These are phyloP conservation scores for Ifrita kowaldi DNA, from an alignment of 2,113 vertebrate species.

Conservation along the genomic window DNA sequence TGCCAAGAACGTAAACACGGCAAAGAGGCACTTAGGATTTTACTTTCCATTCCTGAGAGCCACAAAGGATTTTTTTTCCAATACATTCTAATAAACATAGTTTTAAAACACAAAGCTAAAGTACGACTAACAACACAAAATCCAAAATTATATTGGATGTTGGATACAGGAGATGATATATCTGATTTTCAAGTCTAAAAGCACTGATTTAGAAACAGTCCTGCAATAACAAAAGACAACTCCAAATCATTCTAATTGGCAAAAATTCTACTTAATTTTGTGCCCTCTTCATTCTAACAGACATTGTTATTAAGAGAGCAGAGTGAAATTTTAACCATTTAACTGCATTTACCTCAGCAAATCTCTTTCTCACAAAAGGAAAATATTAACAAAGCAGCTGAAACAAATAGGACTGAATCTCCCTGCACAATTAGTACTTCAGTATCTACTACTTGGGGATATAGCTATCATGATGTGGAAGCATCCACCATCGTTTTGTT, in stretches of 20 bases:
- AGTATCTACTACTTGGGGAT: neutral
- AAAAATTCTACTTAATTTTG: neutral
- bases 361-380: neutral
- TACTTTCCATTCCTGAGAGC: neutral
- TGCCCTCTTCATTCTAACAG: neutral
- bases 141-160: neutral
- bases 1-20: neutral
- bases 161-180: neutral
- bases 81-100: neutral
- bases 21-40: neutral
- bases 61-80: neutral
- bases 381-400: neutral
- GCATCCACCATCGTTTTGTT: slow-evolving; percentile 72
- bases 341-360: neutral
- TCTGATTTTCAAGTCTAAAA: neutral
- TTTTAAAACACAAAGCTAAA: neutral
- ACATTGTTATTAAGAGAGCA: neutral
- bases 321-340: neutral
- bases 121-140: neutral
- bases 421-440: neutral
- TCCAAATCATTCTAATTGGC: neutral
- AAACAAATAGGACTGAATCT: neutral
- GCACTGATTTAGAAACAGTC: neutral
- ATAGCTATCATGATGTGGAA: slow-evolving; percentile 47
- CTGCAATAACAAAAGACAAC: neutral